Evolutionary conservation across 2,113 vertebrate genomes (phyloP), one percentile per base, ranked within the genome.

Genomic region (Cynopterus brachyotis): DNA sequence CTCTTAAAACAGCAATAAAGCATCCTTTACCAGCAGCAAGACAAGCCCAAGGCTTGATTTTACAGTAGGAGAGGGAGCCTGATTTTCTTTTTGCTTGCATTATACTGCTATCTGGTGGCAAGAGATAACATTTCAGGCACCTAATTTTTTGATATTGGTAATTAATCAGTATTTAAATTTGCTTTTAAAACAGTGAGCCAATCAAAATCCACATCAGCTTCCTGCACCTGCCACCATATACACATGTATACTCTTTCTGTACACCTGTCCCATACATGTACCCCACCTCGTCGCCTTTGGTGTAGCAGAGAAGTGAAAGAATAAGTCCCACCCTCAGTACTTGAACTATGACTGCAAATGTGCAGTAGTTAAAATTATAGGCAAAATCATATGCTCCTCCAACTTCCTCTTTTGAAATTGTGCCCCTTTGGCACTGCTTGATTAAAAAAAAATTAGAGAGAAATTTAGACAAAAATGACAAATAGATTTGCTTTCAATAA

Each of bases 91-190:
- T 91, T 67, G 45, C 90, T 96, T 94, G 28, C 88, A 20, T 64
- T 92, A 6, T 28, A 80, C 80, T 97, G 93, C 91, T 96, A 98
- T 78, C 97, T 97, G 89, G 91, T 96, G 97, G 76, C 1, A 0
- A 32, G 19, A 4, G 1, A 50, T 28, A 75, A 6, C 2, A 0
- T 75, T 95, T 92, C 40, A 26, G 4, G 37, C 55, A 45, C 53
- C 24, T 55, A 69, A 3, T 45, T 28, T 69, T 78, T 62, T 15
- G 40, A 1, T 55, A 37, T 55, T 76, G 12, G n/a, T 84, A 53
- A 94, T 45, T 75, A 47, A 57, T 19, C 22, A 9, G 5, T 16
- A 9, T 64, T 47, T 62, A 88, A 88, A 32, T 37, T 72, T 78
- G 59, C 20, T 70, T 85, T 91, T 84, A 53, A 40, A 78, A 20